These are phyloP conservation scores for Nymphalis polychloros DNA, from an alignment of 2,888 invertebrate genomes.

Conservation along the genomic window DNA sequence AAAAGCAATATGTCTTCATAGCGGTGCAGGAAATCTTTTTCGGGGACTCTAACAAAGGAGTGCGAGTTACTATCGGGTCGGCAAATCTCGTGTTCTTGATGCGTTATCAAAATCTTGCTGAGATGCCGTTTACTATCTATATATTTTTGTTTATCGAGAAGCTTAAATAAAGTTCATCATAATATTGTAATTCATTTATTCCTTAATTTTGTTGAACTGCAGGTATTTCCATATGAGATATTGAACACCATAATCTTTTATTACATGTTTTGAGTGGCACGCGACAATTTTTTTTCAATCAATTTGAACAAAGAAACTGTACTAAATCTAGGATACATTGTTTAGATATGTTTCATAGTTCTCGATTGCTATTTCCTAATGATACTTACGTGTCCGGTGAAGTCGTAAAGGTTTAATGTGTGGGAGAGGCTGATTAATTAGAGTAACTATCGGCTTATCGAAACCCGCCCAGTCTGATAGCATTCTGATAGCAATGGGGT, in stretches of 20 bases:
- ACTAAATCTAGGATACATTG: not conserved
- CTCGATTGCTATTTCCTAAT: slow-evolving; percentile 28
- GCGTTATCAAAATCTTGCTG: slow-evolving; percentile 34
- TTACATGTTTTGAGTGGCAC: too few relatives aligned
- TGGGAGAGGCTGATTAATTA: slow-evolving; percentile 78
- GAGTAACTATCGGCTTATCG: slow-evolving; percentile 63
- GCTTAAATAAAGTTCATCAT: not conserved
- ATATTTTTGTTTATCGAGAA: not conserved
- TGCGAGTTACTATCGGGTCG: slow-evolving; percentile 63
- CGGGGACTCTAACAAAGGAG: slow-evolving; percentile 69
- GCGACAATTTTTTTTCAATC: not conserved
- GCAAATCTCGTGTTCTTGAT: slow-evolving; percentile 63
- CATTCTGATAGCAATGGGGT: slow-evolving; percentile 48
- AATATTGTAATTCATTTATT: too few relatives aligned
- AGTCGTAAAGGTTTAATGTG: slow-evolving; percentile 76
- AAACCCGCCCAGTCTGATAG: slow-evolving; percentile 57
- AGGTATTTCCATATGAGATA: not conserved
- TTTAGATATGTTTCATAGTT: not conserved
- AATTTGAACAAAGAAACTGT: not conserved
- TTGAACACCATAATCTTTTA: too few relatives aligned
- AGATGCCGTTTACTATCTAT: slow-evolving; percentile 18
- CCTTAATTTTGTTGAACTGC: too few relatives aligned
- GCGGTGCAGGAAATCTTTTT: slow-evolving; percentile 73
- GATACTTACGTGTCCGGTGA: slow-evolving; percentile 42
- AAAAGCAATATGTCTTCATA: slow-evolving; percentile 81